phyloP scores from a whole-genome alignment of 2,797 vertebrate species.

The Centroberyx gerrardi region DNA sequence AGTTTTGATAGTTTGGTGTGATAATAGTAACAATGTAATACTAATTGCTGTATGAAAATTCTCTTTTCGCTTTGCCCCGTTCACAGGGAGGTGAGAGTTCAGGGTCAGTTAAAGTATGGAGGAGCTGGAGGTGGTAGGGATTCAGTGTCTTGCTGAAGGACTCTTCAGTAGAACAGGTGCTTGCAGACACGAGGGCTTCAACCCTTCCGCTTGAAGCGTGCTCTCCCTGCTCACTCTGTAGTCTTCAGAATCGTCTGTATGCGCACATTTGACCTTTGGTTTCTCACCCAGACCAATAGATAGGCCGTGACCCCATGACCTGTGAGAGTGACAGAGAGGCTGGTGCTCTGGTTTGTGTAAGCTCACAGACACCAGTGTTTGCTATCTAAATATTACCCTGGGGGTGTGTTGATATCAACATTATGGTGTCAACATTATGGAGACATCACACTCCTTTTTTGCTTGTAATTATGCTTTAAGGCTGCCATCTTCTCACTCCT shows the following conservation, averaged over 20 bases:
- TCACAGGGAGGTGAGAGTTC: slow-evolving; percentile 1
- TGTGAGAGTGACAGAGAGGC: slow-evolving; percentile 40
- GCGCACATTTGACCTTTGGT: slow-evolving; percentile 45
- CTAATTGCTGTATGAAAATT: neutral
- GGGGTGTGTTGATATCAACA: slow-evolving; percentile 31
- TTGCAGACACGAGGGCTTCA: neutral
- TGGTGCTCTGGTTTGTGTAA: slow-evolving; percentile 56
- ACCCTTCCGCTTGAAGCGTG: neutral
- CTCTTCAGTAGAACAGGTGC: slow-evolving; percentile 1
- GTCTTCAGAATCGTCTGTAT: neutral
- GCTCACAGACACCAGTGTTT: slow-evolving; percentile 60
- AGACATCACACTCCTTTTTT: slow-evolving; percentile 12
- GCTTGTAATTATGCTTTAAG: neutral
- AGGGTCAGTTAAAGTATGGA: slow-evolving; percentile 4
- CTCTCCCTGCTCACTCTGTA: neutral
- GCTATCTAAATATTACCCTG: slow-evolving; percentile 55
- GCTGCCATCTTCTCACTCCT: neutral
- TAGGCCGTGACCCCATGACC: slow-evolving; percentile 57
- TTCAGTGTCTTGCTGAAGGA: slow-evolving; percentile 17
- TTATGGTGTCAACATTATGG: slow-evolving; percentile 34
- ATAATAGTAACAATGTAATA: neutral
- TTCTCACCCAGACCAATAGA: slow-evolving; percentile 41
- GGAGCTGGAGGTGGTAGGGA: neutral
- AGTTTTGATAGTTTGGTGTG: neutral
- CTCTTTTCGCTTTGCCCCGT: slow-evolving; percentile 9